Base-by-base conservation (phyloP, 2,113 vertebrate genomes). In the Leiothrix lutea region DNA sequence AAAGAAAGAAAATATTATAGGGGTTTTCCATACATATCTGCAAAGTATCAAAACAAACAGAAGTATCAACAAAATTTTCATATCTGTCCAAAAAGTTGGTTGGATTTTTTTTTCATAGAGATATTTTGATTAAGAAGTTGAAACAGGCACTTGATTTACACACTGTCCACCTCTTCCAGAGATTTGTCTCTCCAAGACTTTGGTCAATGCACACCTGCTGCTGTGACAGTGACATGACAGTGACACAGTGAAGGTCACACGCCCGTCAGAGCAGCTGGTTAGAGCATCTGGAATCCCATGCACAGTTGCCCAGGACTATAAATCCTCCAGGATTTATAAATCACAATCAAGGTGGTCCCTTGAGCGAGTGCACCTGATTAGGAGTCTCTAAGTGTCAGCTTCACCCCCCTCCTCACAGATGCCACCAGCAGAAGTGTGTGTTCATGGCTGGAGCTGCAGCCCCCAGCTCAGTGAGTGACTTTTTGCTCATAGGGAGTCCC, bases 11-110 rank as follows among this genome's bases (percentile, higher is more conserved):
- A 51, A 29, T 40, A 12, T 4, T 54, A 5, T 28, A 36, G 19
- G 2, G 0, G 20, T 45, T 67, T 83, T 60, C 25, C 9, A 15
- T 15, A 8, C 0, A 0, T 4, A 67, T 20, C 6, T 38, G 20
- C 45, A 57, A 72, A 58, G 18, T 11, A 31, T 18, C 9, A 61
- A 58, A 77, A 65, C 12, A 70, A 77, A 42, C 6, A 53, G 35
- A 92, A 79, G 15, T 11, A 45, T 3, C 11, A 50, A 2, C 1
- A 31, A 69, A 93, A 48, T 44, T 31, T 31, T n/a, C 0, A 0
- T 26, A 22, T 53, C 17, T 75, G 17, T 29, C 51, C 12, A 38
- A 73, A 90, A 62, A 25, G 9, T 47, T 54, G 12, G 13, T 48
- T 31, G 6, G 12, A 7, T 2, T 61, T 35, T 58, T 75, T 84